Conservation (phyloP, 2,888 invertebrate species). For the Stenichneumon culpator region DNA sequence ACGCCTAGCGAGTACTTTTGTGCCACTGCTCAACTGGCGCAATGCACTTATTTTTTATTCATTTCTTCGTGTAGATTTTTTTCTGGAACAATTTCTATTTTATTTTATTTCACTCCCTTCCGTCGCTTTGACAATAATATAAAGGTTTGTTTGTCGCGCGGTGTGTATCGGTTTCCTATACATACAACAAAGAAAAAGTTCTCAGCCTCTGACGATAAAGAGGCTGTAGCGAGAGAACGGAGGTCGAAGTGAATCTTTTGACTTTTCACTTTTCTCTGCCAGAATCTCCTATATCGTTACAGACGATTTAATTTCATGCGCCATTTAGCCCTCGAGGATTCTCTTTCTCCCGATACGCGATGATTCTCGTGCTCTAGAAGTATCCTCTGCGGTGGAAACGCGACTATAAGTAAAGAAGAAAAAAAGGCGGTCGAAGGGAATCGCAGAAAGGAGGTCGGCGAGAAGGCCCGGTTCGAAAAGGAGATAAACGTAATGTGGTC, state of each 20-base stretch:
- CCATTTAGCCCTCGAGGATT: constrained; percentile 41
- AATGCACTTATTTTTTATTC: neutral
- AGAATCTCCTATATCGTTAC: constrained; percentile 30
- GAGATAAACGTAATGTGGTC: constrained; percentile 35
- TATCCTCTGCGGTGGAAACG: constrained; percentile 48
- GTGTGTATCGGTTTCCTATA: neutral
- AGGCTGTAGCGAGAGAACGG: neutral
- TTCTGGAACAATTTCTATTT: neutral
- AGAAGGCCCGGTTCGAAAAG: neutral
- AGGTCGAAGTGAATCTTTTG: constrained; percentile 32
- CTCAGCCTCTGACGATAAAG: neutral
- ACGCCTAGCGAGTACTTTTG: neutral
- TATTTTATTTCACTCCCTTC: neutral
- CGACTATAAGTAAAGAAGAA: constrained; percentile 31
- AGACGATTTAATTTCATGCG: constrained; percentile 62
- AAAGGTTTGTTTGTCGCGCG: neutral
- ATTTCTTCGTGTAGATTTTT: neutral
- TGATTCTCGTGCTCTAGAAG: constrained; percentile 27
- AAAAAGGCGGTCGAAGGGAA: constrained; percentile 1
- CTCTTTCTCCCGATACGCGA: constrained; percentile 12
- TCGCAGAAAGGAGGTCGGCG: constrained; percentile 32
- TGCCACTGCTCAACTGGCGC: neutral
- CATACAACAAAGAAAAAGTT: neutral
- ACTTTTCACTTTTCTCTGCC: constrained; percentile 44
- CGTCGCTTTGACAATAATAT: neutral